Conservation (phyloP, 2,797 vertebrate genomes). For the Typhlichthys eigenmanni region DNA sequence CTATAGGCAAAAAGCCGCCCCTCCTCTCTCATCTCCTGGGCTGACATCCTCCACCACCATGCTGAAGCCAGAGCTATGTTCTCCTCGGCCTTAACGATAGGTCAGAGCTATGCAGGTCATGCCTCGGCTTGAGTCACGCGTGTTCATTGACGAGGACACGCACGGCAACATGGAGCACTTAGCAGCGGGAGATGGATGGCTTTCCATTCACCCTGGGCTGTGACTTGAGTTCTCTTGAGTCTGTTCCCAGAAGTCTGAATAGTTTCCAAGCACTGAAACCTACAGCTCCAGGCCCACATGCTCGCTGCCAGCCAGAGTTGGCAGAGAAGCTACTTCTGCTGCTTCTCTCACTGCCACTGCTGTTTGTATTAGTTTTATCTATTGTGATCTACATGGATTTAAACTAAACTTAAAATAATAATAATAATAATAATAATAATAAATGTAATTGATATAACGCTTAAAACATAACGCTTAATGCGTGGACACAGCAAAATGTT, state of each 20-base stretch:
- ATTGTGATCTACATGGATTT: too few species aligned
- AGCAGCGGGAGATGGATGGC: neutral
- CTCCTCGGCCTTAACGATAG: neutral
- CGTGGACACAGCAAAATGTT: too few species aligned
- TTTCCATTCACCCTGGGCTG: neutral
- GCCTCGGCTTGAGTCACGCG: neutral
- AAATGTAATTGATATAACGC: too few species aligned
- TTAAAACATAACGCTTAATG: too few species aligned
- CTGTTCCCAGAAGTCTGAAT: neutral
- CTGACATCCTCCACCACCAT: neutral
- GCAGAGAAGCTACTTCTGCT: too few species aligned
- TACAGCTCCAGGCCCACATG: neutral
- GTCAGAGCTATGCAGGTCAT: neutral
- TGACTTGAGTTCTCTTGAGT: neutral
- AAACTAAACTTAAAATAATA: too few species aligned
- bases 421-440: too few species aligned
- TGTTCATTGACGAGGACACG: neutral
- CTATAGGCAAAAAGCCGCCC: neutral
- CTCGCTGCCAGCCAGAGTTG: neutral
- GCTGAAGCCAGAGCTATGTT: neutral
- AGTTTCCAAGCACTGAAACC: neutral
- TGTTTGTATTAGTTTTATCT: too few species aligned
- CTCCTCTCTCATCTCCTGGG: neutral
- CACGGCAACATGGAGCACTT: neutral
- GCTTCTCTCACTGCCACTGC: too few species aligned